A percentile compares a stretch with the other conserved stretches of the same genome.
These are phyloP conservation scores for Tragelaphus eurycerus DNA, from an alignment of 2,797 vertebrate genomes.

Conservation along the genomic window DNA sequence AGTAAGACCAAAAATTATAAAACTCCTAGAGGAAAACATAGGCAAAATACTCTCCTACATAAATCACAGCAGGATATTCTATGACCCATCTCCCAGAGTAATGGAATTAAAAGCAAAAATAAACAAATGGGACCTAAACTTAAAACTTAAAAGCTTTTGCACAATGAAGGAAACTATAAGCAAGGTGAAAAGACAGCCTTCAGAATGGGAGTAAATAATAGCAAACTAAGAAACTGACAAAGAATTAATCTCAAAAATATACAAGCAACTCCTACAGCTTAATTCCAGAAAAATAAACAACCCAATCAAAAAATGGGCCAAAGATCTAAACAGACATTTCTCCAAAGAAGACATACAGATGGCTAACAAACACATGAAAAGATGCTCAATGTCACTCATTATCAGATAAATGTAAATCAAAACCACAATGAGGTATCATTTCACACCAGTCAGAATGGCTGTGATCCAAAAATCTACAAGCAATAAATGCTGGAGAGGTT, in stretches of 20 bases:
- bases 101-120: neutral
- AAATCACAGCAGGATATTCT: neutral
- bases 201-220: neutral
- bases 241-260: neutral
- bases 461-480: neutral
- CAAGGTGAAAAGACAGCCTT: neutral
- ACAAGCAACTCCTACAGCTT: neutral
- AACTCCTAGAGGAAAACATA: neutral
- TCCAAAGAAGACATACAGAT: neutral
- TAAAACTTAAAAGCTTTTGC: neutral
- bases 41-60: neutral
- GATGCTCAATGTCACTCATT: neutral
- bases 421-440: neutral
- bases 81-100: neutral
- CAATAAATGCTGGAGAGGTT: too few relatives aligned
- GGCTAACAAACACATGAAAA: neutral
- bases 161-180: accelerated
- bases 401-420: neutral
- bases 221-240: accelerated
- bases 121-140: neutral
- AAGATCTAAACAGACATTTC: neutral
- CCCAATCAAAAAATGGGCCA: neutral
- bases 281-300: neutral
- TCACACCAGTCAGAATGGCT: neutral
- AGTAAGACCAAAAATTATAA: neutral